phyloP scores from a whole-genome alignment of 1,140 invertebrate genomes.

The Bombyx mandarina region DNA sequence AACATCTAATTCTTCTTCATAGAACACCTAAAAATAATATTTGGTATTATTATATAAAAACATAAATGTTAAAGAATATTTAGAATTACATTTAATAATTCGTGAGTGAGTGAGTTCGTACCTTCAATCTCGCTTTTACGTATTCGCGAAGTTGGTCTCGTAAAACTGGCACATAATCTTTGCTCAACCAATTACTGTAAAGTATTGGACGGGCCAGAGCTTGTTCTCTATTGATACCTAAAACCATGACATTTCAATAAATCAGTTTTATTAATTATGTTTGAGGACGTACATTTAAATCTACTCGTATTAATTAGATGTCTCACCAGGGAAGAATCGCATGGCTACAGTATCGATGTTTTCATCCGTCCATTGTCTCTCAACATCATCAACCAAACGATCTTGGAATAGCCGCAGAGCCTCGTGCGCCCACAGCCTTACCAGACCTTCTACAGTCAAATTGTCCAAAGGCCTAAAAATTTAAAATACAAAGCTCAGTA shows the following conservation, averaged over 20 bases:
- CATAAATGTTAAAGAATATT: no score
- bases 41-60: not conserved
- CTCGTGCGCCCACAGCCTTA: slow-evolving; percentile 98
- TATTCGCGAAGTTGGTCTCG: slow-evolving; percentile 96
- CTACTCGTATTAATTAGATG: not conserved
- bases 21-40: slow-evolving; percentile 84
- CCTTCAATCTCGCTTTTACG: slow-evolving; percentile 95
- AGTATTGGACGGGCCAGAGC: slow-evolving; percentile 93
- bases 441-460: slow-evolving; percentile 92
- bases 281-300: not conserved
- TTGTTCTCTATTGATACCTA: slow-evolving; percentile 84
- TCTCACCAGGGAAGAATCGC: slow-evolving; percentile 91
- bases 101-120: slow-evolving; percentile 22
- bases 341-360: slow-evolving; percentile 95
- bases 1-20: slow-evolving; percentile 99
- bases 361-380: slow-evolving; percentile 98
- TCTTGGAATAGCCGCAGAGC: slow-evolving; percentile 97
- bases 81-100: no score
- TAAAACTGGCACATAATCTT: slow-evolving; percentile 97
- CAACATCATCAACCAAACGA: slow-evolving; percentile 93
- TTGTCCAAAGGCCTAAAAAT: slow-evolving; percentile 86
- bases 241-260: not conserved
- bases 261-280: no score
- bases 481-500: not conserved
- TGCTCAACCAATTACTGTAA: slow-evolving; percentile 99